These are phyloP conservation scores for Caerostris darwini DNA, from an alignment of 1,140 invertebrate genomes.

Conservation along the genomic window DNA sequence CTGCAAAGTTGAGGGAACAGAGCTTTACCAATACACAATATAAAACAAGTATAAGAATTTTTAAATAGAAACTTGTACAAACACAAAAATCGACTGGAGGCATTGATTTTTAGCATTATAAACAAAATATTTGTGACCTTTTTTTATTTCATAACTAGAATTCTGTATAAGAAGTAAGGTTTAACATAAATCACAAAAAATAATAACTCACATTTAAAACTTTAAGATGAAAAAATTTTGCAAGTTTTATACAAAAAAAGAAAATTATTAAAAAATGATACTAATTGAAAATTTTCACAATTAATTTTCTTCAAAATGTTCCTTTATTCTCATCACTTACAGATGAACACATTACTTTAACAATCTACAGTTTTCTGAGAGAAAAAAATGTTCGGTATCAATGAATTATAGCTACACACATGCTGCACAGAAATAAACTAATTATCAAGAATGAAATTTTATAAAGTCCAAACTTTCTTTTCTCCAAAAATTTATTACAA, in stretches of 20 bases:
- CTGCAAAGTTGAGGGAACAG: background rate
- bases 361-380: constrained; percentile 68
- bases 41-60: background rate
- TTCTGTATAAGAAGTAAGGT: background rate
- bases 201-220: background rate
- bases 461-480: constrained; percentile 18
- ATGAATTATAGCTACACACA: constrained; percentile 77
- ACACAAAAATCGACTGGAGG: background rate
- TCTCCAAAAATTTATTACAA: constrained; percentile 69
- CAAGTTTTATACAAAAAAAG: background rate
- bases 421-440: constrained; percentile 59
- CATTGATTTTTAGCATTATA: background rate
- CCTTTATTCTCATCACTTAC: constrained; percentile 55
- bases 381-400: constrained; percentile 58
- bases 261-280: background rate
- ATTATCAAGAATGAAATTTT: constrained; percentile 45
- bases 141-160: background rate
- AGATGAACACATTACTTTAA: constrained; percentile 68
- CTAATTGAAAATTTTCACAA: constrained; percentile 22
- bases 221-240: background rate
- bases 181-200: background rate
- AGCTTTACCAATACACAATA: background rate
- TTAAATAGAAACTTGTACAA: background rate
- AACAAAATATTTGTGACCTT: background rate
- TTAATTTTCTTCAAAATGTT: constrained; percentile 29